These are phyloP conservation scores for Trematomus bernacchii DNA, from an alignment of 2,797 vertebrate species.

Conservation along the genomic window DNA sequence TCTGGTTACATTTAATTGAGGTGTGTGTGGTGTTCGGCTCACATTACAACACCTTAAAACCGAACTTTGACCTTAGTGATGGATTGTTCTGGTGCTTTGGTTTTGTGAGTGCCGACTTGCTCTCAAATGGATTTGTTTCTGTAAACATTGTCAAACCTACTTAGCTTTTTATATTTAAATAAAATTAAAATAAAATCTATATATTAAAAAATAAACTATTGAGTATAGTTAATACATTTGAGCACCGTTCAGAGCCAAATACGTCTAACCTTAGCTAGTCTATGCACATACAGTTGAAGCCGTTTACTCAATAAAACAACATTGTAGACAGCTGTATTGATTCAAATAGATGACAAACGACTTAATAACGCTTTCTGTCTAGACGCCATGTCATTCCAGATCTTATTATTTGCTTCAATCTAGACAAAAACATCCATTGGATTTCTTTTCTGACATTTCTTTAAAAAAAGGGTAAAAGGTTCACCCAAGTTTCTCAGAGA, in stretches of 20 bases:
- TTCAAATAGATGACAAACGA: not conserved
- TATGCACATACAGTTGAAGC: not conserved
- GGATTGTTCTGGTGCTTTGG: constrained; percentile 47
- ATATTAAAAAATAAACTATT: too few species aligned
- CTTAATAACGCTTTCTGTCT: not conserved
- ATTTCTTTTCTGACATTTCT: not conserved
- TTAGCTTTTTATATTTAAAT: not conserved
- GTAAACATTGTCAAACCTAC: constrained; percentile 15
- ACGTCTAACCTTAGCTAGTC: not conserved
- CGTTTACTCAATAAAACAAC: not conserved
- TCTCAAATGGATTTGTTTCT: constrained; percentile 17
- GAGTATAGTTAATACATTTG: not conserved
- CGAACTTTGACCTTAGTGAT: constrained; percentile 52
- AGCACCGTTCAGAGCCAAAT: not conserved
- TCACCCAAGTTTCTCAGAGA: constrained; percentile 21
- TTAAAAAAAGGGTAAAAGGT: constrained; percentile 1
- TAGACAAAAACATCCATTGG: not conserved
- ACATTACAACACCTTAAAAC: constrained; percentile 50
- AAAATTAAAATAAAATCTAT: too few species aligned
- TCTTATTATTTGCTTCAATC: not conserved
- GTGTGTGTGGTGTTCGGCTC: constrained; percentile 19
- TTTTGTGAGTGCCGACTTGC: constrained; percentile 16
- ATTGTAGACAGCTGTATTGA: not conserved
- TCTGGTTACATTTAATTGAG: constrained; percentile 8
- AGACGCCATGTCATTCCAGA: not conserved